Conservation (phyloP, 2,797 vertebrate species). For the Sebastes nivosus region DNA sequence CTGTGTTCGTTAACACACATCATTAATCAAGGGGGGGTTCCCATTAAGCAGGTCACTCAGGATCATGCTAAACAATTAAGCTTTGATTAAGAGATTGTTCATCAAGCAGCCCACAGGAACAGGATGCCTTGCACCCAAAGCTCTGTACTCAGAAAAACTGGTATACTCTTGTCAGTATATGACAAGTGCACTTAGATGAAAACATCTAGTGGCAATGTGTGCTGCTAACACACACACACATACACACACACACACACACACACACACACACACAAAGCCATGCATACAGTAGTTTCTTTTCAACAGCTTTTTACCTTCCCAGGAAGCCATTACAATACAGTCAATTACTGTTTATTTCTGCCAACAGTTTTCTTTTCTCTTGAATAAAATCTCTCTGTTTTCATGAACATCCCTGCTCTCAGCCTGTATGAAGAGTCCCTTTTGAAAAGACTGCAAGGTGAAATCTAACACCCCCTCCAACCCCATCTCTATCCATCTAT, state of each 20-base stretch:
- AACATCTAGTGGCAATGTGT: constrained; percentile 16
- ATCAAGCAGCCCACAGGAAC: constrained; percentile 67
- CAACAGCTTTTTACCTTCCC: constrained; percentile 36
- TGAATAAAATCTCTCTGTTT: constrained; percentile 58
- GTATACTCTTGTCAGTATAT: not conserved
- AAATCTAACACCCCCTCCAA: constrained; percentile 46
- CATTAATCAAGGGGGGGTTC: constrained; percentile 82
- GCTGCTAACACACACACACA: not conserved
- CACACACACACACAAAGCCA: not conserved
- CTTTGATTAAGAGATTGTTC: constrained; percentile 86
- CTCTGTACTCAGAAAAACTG: constrained; percentile 17
- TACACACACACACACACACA: not conserved
- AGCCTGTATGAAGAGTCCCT: constrained; percentile 49
- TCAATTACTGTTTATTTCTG: constrained; percentile 49
- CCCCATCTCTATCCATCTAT: not conserved
- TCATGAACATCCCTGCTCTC: constrained; percentile 49
- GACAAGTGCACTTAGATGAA: constrained; percentile 27
- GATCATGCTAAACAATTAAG: constrained; percentile 84
- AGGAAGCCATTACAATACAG: constrained; percentile 49
- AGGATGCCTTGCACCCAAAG: constrained; percentile 4
- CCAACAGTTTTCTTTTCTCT: constrained; percentile 48
- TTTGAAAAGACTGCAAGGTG: constrained; percentile 65
- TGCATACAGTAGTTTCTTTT: constrained; percentile 28
- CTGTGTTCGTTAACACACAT: constrained; percentile 81
- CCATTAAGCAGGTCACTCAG: constrained; percentile 82